These are phyloP conservation scores for Brachionichthys hirsutus DNA, from an alignment of 2,113 vertebrate species.

Conservation along the genomic window DNA sequence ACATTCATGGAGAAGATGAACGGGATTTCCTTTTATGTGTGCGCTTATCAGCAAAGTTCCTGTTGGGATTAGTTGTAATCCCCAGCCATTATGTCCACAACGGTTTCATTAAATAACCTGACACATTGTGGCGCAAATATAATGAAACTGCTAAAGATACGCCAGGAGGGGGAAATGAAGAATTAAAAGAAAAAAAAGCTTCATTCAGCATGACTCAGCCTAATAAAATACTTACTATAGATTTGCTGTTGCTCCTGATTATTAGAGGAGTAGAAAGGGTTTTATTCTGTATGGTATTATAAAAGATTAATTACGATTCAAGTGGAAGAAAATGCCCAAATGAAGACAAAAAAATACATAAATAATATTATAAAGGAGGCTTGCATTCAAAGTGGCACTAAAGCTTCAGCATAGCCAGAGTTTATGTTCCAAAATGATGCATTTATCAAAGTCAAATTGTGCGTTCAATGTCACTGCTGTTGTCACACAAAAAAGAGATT, in stretches of 20 bases:
- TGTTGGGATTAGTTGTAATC: slow-evolving; percentile 67
- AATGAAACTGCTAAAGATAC: slow-evolving; percentile 58
- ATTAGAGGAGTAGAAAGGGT: slow-evolving; percentile 39
- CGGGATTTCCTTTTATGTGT: slow-evolving; percentile 55
- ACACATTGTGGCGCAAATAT: slow-evolving; percentile 63
- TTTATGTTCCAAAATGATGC: slow-evolving; percentile 4
- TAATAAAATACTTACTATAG: slow-evolving; percentile 49
- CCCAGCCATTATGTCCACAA: slow-evolving; percentile 56
- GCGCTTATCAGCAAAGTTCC: slow-evolving; percentile 65
- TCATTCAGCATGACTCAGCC: slow-evolving; percentile 52
- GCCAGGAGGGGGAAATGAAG: slow-evolving; percentile 48
- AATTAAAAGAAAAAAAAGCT: slow-evolving; percentile 16
- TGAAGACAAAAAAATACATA: slow-evolving; percentile 34
- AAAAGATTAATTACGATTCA: slow-evolving; percentile 60
- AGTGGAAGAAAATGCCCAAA: slow-evolving; percentile 43
- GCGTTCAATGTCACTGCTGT: background rate
- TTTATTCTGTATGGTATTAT: slow-evolving; percentile 47
- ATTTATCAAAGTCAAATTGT: slow-evolving; percentile 13
- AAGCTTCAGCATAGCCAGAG: slow-evolving; percentile 10
- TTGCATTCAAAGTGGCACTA: too few species aligned
- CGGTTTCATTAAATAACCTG: slow-evolving; percentile 69
- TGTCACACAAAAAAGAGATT: too few species aligned
- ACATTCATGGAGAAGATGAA: slow-evolving; percentile 51
- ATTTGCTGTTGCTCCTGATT: slow-evolving; percentile 41
- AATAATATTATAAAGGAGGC: slow-evolving; percentile 2